Evolutionary conservation across 1,140 invertebrate genomes (phyloP), one percentile per base, ranked within the genome.

Genomic region (Ips typographus): DNA sequence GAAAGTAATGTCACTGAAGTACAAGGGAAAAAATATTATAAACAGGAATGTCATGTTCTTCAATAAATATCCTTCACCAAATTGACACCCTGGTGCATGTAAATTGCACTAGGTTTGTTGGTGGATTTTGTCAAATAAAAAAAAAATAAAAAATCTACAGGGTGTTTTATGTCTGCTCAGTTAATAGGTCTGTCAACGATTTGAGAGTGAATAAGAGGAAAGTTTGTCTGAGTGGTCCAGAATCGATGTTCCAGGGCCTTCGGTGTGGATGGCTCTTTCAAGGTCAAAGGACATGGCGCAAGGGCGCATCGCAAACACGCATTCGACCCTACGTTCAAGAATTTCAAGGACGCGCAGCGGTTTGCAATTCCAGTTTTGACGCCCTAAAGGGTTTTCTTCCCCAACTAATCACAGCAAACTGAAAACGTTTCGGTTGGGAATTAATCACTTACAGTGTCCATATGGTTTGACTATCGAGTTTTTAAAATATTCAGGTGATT

Each of bases 261-360:
- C 22, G 22, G 22, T 22, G 22, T 22, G 22, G 65, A 39, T 59
- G 55, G 67, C 55, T 39, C 71, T 71, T 73, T 75, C 74, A 77
- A 75, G 75, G 75, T 75, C 71, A 71, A 59, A 61, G 49, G 62
- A 65, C 62, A 65, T 41, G 51, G 73, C 73, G 75, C 75, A 76
- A 76, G 75, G 75, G 75, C 70, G 64, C 36, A 22, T 22, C 22
- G 22, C 56, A 39, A 63, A 58, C 68, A 61, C 42, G 62, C 63
- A 57, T 63, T 67, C 64, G 63, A 67, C 73, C 68, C 73, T 65
- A 73, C 65, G 44, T 60, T 69, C 39, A 52, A 60, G 62, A 42
- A 55, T 71, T 75, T 77, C 75, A 77, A 77, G 75, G 75, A 37
- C 22, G 37, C 2, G 7, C 53, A 56, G 53, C 38, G 38, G 53